phyloP scores from a whole-genome alignment of 92 coral and sea anemone genomes.

The Porites lobata region DNA sequence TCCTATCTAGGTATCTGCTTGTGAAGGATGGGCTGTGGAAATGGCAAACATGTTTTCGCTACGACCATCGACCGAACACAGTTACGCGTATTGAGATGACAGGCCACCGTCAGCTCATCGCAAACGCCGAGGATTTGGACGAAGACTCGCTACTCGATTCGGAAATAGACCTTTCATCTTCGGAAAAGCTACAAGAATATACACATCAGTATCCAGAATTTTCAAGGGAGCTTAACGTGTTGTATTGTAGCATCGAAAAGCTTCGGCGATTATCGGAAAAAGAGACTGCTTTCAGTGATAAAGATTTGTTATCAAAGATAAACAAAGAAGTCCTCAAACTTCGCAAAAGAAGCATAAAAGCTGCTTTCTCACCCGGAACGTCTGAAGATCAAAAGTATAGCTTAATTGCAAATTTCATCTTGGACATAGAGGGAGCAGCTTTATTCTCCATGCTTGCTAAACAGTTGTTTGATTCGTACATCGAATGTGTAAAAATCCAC shows the following conservation, averaged over 20 bases:
- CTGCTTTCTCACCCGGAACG: constrained; percentile 46
- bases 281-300: constrained; percentile 33
- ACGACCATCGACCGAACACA: background rate
- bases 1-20: background rate
- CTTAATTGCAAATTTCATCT: constrained; percentile 51
- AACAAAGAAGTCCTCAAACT: constrained; percentile 40
- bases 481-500: constrained; percentile 9
- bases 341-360: constrained; percentile 29
- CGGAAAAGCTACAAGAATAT: constrained; percentile 32
- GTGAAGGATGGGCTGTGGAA: constrained; percentile 27
- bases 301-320: constrained; percentile 9
- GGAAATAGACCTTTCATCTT: constrained; percentile 6
- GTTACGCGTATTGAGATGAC: background rate
- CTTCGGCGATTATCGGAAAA: constrained; percentile 16
- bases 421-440: constrained; percentile 49
- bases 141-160: constrained; percentile 16
- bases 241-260: constrained; percentile 21
- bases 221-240: background rate
- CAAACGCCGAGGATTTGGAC: background rate
- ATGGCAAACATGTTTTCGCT: background rate
- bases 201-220: constrained; percentile 17
- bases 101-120: constrained; percentile 15
- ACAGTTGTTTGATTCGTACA: constrained; percentile 18
- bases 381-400: constrained; percentile 43
- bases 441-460: constrained; percentile 14